Conservation (phyloP, 1,140 invertebrate species). For the Meteorus sp. region DNA sequence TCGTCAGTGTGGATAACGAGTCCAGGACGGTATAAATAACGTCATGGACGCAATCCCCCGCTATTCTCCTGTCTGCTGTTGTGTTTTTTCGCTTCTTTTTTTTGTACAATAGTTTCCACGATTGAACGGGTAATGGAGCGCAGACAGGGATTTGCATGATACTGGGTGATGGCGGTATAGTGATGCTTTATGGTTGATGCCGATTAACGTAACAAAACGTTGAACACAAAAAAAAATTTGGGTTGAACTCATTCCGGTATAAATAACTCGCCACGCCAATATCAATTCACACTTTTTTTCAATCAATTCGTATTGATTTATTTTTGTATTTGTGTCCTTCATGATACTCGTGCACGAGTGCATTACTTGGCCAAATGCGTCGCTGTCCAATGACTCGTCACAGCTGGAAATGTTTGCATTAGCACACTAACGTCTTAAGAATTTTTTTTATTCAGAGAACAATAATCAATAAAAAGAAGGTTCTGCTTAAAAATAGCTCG, state of each 20-base stretch:
- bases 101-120: too few species aligned
- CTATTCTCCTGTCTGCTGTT: too few species aligned
- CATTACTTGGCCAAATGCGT: too few species aligned
- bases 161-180: constrained; percentile 10
- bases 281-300: constrained; percentile 7
- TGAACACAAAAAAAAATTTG: constrained; percentile 4
- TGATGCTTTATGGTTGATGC: constrained; percentile 1
- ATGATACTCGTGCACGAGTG: too few species aligned
- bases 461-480: neutral
- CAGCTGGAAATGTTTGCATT: neutral
- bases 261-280: constrained; percentile 9
- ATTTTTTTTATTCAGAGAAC: neutral
- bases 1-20: constrained; percentile 21
- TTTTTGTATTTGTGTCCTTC: too few species aligned
- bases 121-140: constrained; percentile 23
- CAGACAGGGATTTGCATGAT: constrained; percentile 25
- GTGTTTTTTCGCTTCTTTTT: constrained; percentile 7
- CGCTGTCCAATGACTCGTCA: too few species aligned
- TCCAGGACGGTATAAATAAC: constrained; percentile 19
- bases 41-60: neutral
- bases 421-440: neutral
- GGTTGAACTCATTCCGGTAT: neutral
- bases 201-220: too few species aligned
- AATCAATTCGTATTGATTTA: too few species aligned
- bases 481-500: too few species aligned